Conservation (phyloP, 2,113 vertebrate genomes). For the Pollachius pollachius region DNA sequence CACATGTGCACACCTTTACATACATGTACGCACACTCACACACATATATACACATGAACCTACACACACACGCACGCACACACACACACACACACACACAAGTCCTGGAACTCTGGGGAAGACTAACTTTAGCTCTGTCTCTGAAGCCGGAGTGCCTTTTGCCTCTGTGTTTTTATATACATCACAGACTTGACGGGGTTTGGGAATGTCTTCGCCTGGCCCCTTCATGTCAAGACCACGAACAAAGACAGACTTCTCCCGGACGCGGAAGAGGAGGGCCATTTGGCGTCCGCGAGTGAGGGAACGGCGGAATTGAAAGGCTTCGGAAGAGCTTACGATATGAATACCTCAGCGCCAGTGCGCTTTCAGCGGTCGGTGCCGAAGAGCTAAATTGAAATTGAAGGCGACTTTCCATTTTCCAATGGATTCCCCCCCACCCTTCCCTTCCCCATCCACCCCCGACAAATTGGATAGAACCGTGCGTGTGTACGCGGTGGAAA, state of each 20-base stretch:
- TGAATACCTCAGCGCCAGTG: background rate
- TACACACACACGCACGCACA: no score
- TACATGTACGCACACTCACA: no score
- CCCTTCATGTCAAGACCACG: constrained; percentile 18
- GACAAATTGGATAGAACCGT: no score
- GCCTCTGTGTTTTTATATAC: constrained; percentile 59
- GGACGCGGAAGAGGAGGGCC: background rate
- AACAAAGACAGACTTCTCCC: constrained; percentile 41
- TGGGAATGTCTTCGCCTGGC: constrained; percentile 45
- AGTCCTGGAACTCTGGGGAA: constrained; percentile 44
- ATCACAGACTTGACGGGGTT: constrained; percentile 53
- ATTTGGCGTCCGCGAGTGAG: constrained; percentile 36
- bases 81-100: no score
- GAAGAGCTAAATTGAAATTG: background rate
- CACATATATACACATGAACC: no score
- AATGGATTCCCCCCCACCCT: no score
- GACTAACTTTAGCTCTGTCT: constrained; percentile 47
- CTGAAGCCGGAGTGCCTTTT: constrained; percentile 62
- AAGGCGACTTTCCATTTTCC: background rate
- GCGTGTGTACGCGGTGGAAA: no score
- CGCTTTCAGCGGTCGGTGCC: background rate
- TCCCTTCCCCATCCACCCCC: no score
- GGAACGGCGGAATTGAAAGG: constrained; percentile 1
- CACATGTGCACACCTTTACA: no score
- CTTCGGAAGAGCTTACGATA: background rate